Base-by-base conservation (phyloP, 2,113 vertebrate species). In the Penelope pileata region DNA sequence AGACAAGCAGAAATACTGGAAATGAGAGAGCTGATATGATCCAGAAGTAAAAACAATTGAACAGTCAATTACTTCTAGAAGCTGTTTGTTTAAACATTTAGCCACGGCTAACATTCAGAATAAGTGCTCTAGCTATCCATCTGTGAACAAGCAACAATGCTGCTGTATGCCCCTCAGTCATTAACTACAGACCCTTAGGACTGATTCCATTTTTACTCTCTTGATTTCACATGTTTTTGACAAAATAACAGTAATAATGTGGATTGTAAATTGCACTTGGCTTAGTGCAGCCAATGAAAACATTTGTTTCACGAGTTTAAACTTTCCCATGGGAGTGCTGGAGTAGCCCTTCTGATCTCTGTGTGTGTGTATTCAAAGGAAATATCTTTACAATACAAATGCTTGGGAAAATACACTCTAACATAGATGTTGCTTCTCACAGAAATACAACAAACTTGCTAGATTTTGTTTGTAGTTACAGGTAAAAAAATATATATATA, bases 241-340 rank as follows among this genome's bases (percentile, higher is more conserved):
- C n/a, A 83, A 91, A 91, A 75, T 68, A 83, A 29, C 42, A 64
- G 51, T 59, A 90, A 81, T 81, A 86, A 88, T 64, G n/a, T 48
- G 36, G 32, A 40, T 34, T 93, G 64, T 53, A 88, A 95, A 94
- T 91, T 81, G 68, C n/a, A 75, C 34, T 78, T 83, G 43, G 38
- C 63, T 91, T 90, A 90, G 45, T 60, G 22, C 13, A 62, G 73
- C 94, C 94, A 96, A 86, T 95, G 83, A 91, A 93, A 91, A 95
- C 86, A 88, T 81, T 95, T 64, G 19, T 93, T 95, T 96, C 88
- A 53, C 83, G 58, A 93, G 90, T 91, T 96, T 93, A 93, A 94
- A 91, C 88, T 91, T 96, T 96, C 93, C 93, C 93, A 95, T 95
- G 95, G 95, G 91, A 97, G 95, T 90, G 60, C 86, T 91, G 73